Evolutionary conservation across 2,888 invertebrate genomes (phyloP).

Genomic region (Brachynemurus nebulosus): DNA sequence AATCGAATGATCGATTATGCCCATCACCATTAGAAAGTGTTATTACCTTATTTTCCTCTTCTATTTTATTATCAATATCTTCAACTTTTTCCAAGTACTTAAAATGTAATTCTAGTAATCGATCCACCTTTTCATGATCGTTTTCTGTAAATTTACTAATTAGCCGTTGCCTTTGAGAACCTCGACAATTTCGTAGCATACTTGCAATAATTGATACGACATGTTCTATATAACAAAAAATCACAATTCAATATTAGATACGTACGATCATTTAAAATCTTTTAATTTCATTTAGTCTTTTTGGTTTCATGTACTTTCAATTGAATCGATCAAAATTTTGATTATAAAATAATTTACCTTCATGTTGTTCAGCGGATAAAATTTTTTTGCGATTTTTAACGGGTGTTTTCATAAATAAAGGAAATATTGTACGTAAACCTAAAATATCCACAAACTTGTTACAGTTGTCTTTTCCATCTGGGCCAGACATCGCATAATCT

Average conservation of each 20-base stretch:
- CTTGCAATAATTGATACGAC: constrained; percentile 87
- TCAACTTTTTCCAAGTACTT: constrained; percentile 93
- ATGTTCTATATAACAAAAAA: constrained; percentile 51
- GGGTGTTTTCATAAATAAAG: constrained; percentile 98
- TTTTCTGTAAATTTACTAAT: constrained; percentile 95
- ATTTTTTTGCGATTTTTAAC: constrained; percentile 66
- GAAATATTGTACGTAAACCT: constrained; percentile 91
- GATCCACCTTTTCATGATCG: constrained; percentile 95
- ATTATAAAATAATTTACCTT: too few relatives aligned
- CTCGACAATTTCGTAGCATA: constrained; percentile 84
- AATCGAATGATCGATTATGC: too few relatives aligned
- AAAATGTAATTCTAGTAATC: constrained; percentile 90
- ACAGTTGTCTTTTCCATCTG: constrained; percentile 88
- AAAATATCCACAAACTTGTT: constrained; percentile 97
- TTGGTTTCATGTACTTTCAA: too few relatives aligned
- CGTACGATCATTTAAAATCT: too few relatives aligned
- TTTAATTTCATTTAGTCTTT: too few relatives aligned
- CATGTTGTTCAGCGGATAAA: constrained; percentile 76
- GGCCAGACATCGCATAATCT: constrained; percentile 93
- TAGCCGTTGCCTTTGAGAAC: constrained; percentile 77
- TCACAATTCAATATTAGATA: too few relatives aligned
- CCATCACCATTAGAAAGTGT: too few relatives aligned
- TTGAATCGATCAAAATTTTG: too few relatives aligned
- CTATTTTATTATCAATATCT: constrained; percentile 63
- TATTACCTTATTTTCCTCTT: constrained; percentile 33